Evolutionary conservation across 2,797 vertebrate genomes (phyloP), one percentile per base, ranked within the genome.

Genomic region (Liparis tanakae): DNA sequence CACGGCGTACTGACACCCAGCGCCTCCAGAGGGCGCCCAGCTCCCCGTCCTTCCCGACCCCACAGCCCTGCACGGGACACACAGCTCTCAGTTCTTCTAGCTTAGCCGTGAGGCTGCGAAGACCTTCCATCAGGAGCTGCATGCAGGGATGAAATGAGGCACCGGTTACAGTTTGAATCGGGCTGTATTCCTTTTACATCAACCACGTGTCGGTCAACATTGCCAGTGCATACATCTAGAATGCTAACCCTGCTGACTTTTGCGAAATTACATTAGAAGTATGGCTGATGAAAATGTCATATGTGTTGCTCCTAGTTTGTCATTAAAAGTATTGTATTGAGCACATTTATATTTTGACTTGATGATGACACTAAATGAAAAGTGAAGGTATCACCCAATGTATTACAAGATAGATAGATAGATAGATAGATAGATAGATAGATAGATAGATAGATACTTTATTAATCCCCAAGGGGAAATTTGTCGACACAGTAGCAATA

Each of bases 1-100:
- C 69, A 2, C 91, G 92, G 1, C 95, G 92, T 75, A 97, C 70
- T 15, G 74, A 54, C 3, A 94, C 91, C 97, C 97, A 97, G 9
- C 88, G 92, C 74, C 94, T 94, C 96, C 96, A 97, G 48, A 98
- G 91, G 37, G 88, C 86, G 0, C 86, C 83, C 10, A 88, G 67
- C 64, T 91, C 89, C 0, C 85, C 88, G 0, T 89, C 90, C 51
- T 88, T 79, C 30, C 84, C 85, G 2, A 85, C 87, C 8, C 85
- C 84, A 61, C 93, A 94, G 34, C 86, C 88, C 70, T 79, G 81
- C 67, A 84, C 70, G 0, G 83, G 84, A 64, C 92, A 94, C 17
- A 72, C 88, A n/a, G 76, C 83, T 70, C 78, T 82, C 60, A 94
- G 81, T 2, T 89, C 89, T 2, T 90, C 90, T 15, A 93, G 90